Evolutionary conservation across 2,113 vertebrate genomes (phyloP).

Genomic region (Serilophus lunatus): DNA sequence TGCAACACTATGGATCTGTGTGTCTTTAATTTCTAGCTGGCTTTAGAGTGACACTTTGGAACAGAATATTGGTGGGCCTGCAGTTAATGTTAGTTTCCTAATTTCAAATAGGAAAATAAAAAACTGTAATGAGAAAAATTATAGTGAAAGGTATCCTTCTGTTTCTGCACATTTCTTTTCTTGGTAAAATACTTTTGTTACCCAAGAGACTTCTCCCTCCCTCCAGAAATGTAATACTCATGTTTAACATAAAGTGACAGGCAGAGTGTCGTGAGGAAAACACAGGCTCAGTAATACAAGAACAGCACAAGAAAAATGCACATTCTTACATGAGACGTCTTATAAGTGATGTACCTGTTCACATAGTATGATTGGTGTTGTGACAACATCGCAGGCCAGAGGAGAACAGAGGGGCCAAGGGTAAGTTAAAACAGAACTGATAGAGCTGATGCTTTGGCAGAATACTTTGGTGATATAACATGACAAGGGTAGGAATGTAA

Average conservation of each 20-base stretch:
- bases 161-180: not conserved
- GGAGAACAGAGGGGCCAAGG: not conserved
- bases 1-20: not conserved
- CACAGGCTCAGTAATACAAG: not conserved
- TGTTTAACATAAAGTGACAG: not conserved
- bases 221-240: not conserved
- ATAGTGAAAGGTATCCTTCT: not conserved
- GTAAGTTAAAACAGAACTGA: not conserved
- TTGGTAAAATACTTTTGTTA: not conserved
- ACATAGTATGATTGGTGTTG: not conserved
- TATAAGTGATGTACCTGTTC: not conserved
- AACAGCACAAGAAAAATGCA: not conserved
- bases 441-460: not conserved
- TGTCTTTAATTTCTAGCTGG: not conserved
- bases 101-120: not conserved
- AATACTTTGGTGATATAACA: not conserved
- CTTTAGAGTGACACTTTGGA: not conserved
- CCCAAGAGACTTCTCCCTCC: not conserved
- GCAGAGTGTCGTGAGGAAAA: not conserved
- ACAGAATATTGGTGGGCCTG: not conserved
- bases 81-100: not conserved
- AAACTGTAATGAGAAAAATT: not conserved
- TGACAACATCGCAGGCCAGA: not conserved
- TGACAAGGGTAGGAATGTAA: not conserved
- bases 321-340: rapidly evolving